Evolutionary conservation across 2,113 vertebrate species (phyloP), one percentile per base, ranked within the genome.

Genomic region (Seriola quinqueradiata): DNA sequence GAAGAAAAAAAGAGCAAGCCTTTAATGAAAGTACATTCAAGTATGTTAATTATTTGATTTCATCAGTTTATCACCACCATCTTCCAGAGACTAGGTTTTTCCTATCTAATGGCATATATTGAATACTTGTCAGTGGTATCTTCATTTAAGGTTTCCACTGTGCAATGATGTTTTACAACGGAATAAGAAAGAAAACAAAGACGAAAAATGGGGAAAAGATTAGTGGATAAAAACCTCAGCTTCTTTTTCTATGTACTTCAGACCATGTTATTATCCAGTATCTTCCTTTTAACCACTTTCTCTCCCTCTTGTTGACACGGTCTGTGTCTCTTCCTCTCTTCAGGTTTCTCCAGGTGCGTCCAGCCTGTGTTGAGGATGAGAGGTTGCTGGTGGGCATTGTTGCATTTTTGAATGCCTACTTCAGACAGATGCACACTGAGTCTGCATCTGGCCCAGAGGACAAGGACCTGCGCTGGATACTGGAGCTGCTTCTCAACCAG

Each of bases 261-360:
- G n/a, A 69, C 8, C 55, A 10, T 69, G 4, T 75, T 66, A 48
- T 80, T 34, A 58, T 23, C 48, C 13, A 61, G 21, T 36, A 34
- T 42, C 48, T 64, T 46, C 3, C 36, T 59, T 79, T 78, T 40
- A 40, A 5, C 34, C 16, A 54, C 23, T 36, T 36, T 61, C 52
- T 70, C 34, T 58, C 58, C 32, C 25, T 79, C 28, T 54, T 42
- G 32, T 58, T 68, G 69, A 78, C 69, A 60, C 42, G 2, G 25
- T 34, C 67, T 74, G 50, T 63, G 34, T 46, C 46, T 75, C 67
- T 70, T 70, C 63, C 5, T 83, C 61, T 61, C 79, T 83, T 21
- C 86, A 99, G 98, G 90, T 99, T 99, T 96, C 92, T 99, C 58
- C 97, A 97, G 87, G 97, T 99, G 67, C 95, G 95, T 90, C 98